These are phyloP conservation scores for Lepus europaeus DNA, from an alignment of 2,113 vertebrate genomes.

Conservation along the genomic window DNA sequence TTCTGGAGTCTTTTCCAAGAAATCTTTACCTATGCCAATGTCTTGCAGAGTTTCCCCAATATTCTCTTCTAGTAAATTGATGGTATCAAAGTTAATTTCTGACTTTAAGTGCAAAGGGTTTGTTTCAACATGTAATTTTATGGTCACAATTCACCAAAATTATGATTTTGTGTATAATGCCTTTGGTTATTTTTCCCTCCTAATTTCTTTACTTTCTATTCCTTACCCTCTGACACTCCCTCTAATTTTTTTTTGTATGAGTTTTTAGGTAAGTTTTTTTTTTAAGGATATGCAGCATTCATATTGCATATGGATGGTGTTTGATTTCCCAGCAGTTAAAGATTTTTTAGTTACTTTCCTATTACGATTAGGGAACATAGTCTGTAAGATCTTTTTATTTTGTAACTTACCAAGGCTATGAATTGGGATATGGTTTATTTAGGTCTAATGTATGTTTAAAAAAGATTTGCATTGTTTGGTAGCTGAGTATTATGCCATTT, in stretches of 20 bases:
- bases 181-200: not conserved
- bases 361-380: not conserved
- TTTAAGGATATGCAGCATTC: not conserved
- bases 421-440: not conserved
- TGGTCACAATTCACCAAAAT: not conserved
- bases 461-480: not conserved
- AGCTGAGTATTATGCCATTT: not conserved
- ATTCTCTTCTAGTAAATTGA: too few relatives aligned
- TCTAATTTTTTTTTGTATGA: not conserved
- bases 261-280: not conserved
- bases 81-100: not conserved
- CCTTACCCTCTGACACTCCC: not conserved
- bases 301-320: not conserved
- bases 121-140: not conserved
- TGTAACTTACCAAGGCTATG: not conserved
- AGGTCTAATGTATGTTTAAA: not conserved
- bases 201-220: not conserved
- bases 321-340: constrained; percentile 29
- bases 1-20: too few relatives aligned
- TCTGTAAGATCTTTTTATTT: not conserved
- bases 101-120: not conserved
- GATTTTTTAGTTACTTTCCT: not conserved
- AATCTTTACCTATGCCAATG: too few relatives aligned
- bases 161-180: not conserved
- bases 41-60: too few relatives aligned